phyloP scores from a whole-genome alignment of 2,888 invertebrate genomes.

The Ophion obscuratus region DNA sequence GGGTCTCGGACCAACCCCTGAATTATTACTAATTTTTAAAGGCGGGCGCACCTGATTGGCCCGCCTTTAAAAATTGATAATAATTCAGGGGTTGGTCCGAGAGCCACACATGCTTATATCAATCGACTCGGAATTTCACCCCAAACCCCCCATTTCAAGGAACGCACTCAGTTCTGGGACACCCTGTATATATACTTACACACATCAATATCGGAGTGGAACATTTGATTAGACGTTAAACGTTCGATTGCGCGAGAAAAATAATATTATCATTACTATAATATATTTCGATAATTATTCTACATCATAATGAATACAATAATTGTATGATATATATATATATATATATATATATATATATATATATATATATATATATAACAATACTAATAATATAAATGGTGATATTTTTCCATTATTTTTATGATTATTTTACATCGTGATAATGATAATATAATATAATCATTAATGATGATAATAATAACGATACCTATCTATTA shows the following conservation, averaged over 20 bases:
- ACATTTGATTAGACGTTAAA: background rate
- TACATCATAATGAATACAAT: background rate
- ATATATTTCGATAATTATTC: background rate
- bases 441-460: background rate
- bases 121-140: too few species aligned
- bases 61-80: too few species aligned
- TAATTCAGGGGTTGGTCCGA: too few species aligned
- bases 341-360: background rate
- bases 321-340: background rate
- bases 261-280: background rate
- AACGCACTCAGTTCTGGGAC: too few species aligned
- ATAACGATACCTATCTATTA: background rate
- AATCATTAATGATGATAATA: background rate
- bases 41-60: too few species aligned
- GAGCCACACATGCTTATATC: too few species aligned
- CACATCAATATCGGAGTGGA: background rate
- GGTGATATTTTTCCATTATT: background rate
- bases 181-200: background rate
- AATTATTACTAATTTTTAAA: too few species aligned
- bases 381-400: background rate
- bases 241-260: background rate
- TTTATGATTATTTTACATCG: background rate
- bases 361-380: background rate
- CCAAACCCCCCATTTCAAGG: too few species aligned
- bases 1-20: too few species aligned